These are phyloP conservation scores for Hanleya hanleyi DNA, from an alignment of 2,888 invertebrate species.

Conservation along the genomic window DNA sequence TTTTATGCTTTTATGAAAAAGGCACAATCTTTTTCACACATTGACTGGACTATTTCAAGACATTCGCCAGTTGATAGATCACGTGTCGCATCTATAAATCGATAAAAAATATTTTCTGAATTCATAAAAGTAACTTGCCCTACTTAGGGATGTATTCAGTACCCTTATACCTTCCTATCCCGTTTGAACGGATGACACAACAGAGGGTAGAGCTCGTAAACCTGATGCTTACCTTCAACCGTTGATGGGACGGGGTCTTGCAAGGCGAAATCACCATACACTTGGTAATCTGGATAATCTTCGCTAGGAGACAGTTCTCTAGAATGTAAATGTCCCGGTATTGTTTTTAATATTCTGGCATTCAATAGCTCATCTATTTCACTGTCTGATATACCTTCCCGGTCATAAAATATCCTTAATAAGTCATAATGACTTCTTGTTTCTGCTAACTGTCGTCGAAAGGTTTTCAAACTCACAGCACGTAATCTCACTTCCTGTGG, in stretches of 20 bases:
- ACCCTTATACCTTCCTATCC: no score
- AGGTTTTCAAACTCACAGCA: not conserved
- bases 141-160: no score
- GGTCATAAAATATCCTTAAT: slow-evolving; percentile 40
- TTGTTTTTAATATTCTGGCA: not conserved
- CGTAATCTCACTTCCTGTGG: not conserved
- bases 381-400: slow-evolving; percentile 24
- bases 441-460: not conserved
- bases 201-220: no score
- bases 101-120: no score
- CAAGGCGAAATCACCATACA: not conserved
- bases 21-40: no score
- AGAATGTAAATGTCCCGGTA: not conserved
- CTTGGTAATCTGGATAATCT: not conserved
- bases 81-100: no score
- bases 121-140: no score
- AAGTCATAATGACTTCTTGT: slow-evolving; percentile 22
- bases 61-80: no score
- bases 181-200: no score
- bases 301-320: not conserved
- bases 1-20: no score
- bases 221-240: not conserved
- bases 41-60: no score
- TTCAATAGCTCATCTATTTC: slow-evolving; percentile 20
- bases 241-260: not conserved